A percentile compares a stretch with the other conserved stretches of the same genome.
phyloP scores from a whole-genome alignment of 2,888 invertebrate genomes.

The Griposia aprilina region DNA sequence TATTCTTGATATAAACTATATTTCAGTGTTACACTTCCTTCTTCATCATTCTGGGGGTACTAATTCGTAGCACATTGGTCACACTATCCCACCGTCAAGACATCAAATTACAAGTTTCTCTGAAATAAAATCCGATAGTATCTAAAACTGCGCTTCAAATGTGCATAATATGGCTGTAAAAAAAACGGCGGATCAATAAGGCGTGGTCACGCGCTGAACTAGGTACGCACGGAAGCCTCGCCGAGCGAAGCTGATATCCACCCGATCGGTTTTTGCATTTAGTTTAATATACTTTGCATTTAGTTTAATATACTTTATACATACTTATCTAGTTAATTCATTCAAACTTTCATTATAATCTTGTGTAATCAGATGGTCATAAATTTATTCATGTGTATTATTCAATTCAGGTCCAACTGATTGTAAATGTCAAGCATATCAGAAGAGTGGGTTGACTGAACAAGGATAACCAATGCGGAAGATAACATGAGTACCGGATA shows the following conservation, averaged over 20 bases:
- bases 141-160: neutral
- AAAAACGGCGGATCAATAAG: neutral
- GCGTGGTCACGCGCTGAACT: neutral
- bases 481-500: neutral
- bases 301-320: neutral
- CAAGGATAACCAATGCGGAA: constrained; percentile 23
- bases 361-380: constrained; percentile 7
- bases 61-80: neutral
- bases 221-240: neutral
- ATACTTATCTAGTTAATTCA: neutral
- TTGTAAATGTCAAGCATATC: constrained; percentile 32
- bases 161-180: neutral
- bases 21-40: neutral
- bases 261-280: neutral
- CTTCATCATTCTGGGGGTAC: neutral
- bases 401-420: constrained; percentile 34
- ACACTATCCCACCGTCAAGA: too few species aligned
- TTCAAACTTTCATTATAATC: constrained; percentile 7
- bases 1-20: neutral
- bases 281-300: neutral
- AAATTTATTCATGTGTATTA: constrained; percentile 22
- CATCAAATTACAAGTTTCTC: neutral
- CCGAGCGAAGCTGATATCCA: neutral
- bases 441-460: constrained; percentile 33
- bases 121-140: neutral